Percentiles rank a stretch among this genome's conserved stretches.
These are phyloP conservation scores for Tridacna crocea DNA, from an alignment of 2,888 invertebrate genomes.

Conservation along the genomic window DNA sequence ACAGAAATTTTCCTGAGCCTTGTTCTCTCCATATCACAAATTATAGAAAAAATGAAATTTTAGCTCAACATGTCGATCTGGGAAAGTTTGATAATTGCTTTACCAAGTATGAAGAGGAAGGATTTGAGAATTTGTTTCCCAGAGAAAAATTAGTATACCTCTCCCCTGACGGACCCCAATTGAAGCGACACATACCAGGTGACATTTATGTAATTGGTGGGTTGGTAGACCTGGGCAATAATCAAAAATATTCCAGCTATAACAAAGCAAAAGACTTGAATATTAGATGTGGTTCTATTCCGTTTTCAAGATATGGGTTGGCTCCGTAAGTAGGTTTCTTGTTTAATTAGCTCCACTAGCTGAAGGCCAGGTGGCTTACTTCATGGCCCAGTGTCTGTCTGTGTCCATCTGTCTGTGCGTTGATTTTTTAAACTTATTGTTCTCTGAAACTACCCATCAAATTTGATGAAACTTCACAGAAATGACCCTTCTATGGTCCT, in stretches of 20 bases:
- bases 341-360: neutral
- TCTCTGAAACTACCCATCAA: too few species aligned
- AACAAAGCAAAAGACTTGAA: neutral
- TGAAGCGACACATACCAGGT: neutral
- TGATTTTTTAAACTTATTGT: too few species aligned
- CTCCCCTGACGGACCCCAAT: neutral
- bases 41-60: neutral
- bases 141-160: slow-evolving; percentile 1
- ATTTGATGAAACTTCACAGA: too few species aligned
- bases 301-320: neutral
- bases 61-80: neutral
- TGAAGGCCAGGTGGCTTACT: neutral
- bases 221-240: neutral
- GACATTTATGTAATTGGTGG: slow-evolving; percentile 5
- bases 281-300: neutral
- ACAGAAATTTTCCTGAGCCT: neutral
- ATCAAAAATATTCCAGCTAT: neutral
- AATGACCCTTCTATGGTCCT: too few species aligned
- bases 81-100: neutral
- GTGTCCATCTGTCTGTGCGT: neutral
- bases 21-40: neutral
- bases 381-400: neutral
- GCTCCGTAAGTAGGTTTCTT: neutral
- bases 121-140: neutral
- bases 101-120: neutral